Percentiles rank a stretch among this genome's conserved stretches.
Conservation (phyloP, 2,113 vertebrate genomes). For the Mastomys coucha region DNA sequence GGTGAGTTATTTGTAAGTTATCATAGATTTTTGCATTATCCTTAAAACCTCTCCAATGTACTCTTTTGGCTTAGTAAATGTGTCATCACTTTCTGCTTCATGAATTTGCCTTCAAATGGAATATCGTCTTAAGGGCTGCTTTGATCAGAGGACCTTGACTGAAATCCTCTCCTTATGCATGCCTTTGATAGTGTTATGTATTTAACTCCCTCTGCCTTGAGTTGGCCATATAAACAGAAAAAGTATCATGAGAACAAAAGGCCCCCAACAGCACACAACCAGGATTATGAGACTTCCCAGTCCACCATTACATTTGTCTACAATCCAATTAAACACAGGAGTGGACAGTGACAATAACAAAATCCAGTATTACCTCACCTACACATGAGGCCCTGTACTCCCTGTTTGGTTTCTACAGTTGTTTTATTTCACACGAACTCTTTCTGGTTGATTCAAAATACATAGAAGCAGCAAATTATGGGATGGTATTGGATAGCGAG, state of each 20-base stretch:
- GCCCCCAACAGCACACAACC: rapidly evolving
- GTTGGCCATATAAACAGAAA: not conserved
- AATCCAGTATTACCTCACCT: not conserved
- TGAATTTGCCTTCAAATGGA: not conserved
- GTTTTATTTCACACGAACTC: not conserved
- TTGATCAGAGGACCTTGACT: not conserved
- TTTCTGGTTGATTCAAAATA: not conserved
- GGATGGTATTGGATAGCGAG: not conserved
- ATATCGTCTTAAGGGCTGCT: not conserved
- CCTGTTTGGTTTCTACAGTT: not conserved
- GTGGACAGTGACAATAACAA: not conserved
- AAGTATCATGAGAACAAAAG: not conserved
- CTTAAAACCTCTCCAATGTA: not conserved
- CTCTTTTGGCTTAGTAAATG: not conserved
- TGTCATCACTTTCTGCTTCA: not conserved
- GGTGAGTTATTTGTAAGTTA: conserved; percentile 30
- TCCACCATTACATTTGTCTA: not conserved
- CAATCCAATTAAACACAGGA: not conserved
- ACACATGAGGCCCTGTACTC: rapidly evolving
- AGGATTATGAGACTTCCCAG: not conserved
- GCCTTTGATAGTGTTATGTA: not conserved
- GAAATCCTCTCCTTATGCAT: not conserved
- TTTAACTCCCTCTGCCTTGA: not conserved
- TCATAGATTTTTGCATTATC: conserved; percentile 18
- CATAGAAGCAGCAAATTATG: not conserved